Percentiles rank a stretch among this genome's conserved stretches.
Conservation (phyloP, 2,113 vertebrate genomes). For the Phrynosoma platyrhinos region DNA sequence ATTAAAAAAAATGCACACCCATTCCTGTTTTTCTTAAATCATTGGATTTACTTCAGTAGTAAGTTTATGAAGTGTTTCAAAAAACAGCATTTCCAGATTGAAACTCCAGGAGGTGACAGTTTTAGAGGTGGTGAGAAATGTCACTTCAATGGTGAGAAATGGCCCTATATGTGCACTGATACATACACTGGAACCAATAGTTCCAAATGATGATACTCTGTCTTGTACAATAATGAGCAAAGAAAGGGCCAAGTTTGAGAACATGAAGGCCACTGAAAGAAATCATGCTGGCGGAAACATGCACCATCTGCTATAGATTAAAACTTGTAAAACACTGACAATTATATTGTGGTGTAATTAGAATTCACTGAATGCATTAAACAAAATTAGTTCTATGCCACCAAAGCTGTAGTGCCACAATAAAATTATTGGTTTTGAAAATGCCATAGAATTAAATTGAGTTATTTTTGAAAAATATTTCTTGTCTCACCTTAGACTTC, state of each 20-base stretch:
- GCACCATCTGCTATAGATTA: conserved; percentile 49
- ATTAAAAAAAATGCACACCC: neutral
- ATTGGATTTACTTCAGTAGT: neutral
- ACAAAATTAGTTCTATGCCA: neutral
- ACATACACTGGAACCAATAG: neutral
- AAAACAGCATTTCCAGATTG: neutral
- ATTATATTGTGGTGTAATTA: neutral
- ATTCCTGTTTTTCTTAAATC: accelerated
- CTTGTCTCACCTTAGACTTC: neutral
- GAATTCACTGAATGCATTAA: neutral
- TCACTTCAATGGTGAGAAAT: neutral
- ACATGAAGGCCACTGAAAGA: neutral
- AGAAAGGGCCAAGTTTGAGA: neutral
- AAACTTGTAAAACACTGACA: neutral
- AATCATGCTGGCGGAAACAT: conserved; percentile 21
- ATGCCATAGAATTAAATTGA: neutral
- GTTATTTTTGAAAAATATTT: neutral
- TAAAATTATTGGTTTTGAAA: neutral
- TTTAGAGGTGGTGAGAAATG: neutral
- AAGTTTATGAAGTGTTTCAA: neutral
- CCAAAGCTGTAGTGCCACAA: neutral
- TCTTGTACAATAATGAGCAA: neutral
- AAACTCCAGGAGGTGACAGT: neutral
- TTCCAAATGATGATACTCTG: neutral
- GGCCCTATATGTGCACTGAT: neutral